A percentile compares a stretch with the other conserved stretches of the same genome.
Evolutionary conservation across 1,140 invertebrate species (phyloP).

Genomic region (Anoplolepis gracilipes): DNA sequence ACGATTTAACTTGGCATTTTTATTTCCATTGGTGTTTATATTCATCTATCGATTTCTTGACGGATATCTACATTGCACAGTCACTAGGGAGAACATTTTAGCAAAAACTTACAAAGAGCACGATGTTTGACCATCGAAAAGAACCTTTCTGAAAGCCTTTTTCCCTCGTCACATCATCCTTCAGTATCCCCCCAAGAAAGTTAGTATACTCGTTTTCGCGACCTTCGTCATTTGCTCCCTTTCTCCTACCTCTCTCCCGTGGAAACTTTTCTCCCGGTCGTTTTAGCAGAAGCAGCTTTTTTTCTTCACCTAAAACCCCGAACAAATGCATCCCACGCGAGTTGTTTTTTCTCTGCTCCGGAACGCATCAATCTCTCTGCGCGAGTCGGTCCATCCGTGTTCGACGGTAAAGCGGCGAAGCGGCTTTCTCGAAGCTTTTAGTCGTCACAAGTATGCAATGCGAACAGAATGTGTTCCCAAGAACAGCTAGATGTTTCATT

Average conservation of each 20-base stretch:
- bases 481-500: conserved; percentile 24
- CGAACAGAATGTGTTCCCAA: background rate
- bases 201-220: conserved; percentile 30
- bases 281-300: conserved; percentile 38
- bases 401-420: background rate
- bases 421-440: conserved; percentile 51
- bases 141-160: conserved; percentile 37
- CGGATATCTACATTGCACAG: background rate
- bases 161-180: background rate
- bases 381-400: conserved; percentile 16
- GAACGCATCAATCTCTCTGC: conserved; percentile 64
- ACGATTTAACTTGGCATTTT: background rate
- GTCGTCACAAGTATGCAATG: conserved; percentile 12
- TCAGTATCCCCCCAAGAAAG: conserved; percentile 6
- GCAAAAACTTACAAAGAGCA: conserved; percentile 47
- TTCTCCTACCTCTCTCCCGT: background rate
- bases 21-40: background rate
- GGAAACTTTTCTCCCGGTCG: conserved; percentile 29
- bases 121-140: conserved; percentile 39
- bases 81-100: background rate
- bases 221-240: conserved; percentile 37
- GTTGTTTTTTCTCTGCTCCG: conserved; percentile 65
- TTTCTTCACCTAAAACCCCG: conserved; percentile 32
- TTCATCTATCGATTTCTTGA: background rate
- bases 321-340: conserved; percentile 66